These are phyloP conservation scores for Athrips mouffetella DNA, from an alignment of 2,888 invertebrate species.

Conservation along the genomic window DNA sequence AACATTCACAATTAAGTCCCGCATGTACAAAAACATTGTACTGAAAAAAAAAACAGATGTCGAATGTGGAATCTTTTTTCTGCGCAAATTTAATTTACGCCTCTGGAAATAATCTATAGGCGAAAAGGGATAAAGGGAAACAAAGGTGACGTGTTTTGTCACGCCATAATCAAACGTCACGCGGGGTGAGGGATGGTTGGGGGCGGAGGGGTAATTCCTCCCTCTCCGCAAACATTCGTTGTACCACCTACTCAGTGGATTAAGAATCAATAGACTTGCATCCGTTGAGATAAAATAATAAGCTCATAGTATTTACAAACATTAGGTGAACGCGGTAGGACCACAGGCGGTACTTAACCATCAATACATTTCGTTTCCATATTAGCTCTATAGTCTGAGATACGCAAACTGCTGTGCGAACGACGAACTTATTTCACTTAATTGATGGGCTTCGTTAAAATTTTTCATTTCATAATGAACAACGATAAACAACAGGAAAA, in stretches of 20 bases:
- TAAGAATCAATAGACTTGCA: conserved; percentile 37
- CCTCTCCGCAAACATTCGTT: conserved; percentile 41
- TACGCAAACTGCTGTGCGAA: too few species aligned
- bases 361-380: too few species aligned
- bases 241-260: conserved; percentile 41
- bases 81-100: conserved; percentile 17
- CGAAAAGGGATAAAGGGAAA: conserved; percentile 29
- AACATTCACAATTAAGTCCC: conserved; percentile 16
- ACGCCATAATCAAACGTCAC: conserved; percentile 45
- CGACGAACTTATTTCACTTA: too few species aligned
- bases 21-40: conserved; percentile 10
- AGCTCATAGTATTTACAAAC: too few species aligned
- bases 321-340: too few species aligned
- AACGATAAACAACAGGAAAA: too few species aligned
- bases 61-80: conserved; percentile 11
- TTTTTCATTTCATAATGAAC: too few species aligned
- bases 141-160: conserved; percentile 54
- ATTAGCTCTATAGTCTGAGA: too few species aligned
- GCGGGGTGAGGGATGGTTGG: conserved; percentile 29
- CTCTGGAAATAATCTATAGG: conserved; percentile 24
- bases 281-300: conserved; percentile 23
- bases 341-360: too few species aligned
- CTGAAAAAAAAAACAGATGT: conserved; percentile 4
- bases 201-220: conserved; percentile 5
- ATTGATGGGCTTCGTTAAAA: too few species aligned